Evolutionary conservation across 2,888 invertebrate genomes (phyloP), one percentile per base, ranked within the genome.

Genomic region (Orgyia antiqua): DNA sequence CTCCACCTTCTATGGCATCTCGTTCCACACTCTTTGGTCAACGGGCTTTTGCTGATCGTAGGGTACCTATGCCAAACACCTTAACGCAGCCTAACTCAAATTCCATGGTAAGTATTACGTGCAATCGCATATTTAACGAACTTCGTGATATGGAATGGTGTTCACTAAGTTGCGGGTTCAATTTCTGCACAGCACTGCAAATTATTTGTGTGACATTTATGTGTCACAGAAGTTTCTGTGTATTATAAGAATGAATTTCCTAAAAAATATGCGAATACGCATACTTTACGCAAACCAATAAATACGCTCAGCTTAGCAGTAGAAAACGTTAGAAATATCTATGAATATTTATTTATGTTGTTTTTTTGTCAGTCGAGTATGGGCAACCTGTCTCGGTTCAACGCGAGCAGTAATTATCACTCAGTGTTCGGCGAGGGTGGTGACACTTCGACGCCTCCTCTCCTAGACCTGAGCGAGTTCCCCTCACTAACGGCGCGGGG

Each of bases 391-490:
- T 88, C 89, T 65, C 88, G 89, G 67, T 87, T 83, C 60, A 78
- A 73, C 79, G 63, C 89, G 45, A 92, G 92, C 67, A 92, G 92
- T 71, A 87, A 88, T 77, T 94, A 94, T 88, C 94, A 94, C 77
- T 93, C 93, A 61, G 94, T 94, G 80, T 95, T 95, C 67, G 90
- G 90, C 40, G 91, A 90, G 63, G 90, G 93, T 45, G 90, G 90
- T 45, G 92, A 92, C 69, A 90, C 91, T 61, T 90, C 91, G 65
- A 94, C 94, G 65, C 96, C 96, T 44, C 95, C 96, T 51, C 89
- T 96, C 51, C 88, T 96, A 63, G 96, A 97, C 88, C 91, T 95
- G 54, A 95, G 94, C 68, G 96, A 96, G 88, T 97, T 96, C 83
- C 96, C 96, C 45, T 96, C 96, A 56, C 88, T 96, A 68, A 96